Base-by-base conservation (phyloP, 2,797 vertebrate genomes). In the Lycodopsis pacificus region DNA sequence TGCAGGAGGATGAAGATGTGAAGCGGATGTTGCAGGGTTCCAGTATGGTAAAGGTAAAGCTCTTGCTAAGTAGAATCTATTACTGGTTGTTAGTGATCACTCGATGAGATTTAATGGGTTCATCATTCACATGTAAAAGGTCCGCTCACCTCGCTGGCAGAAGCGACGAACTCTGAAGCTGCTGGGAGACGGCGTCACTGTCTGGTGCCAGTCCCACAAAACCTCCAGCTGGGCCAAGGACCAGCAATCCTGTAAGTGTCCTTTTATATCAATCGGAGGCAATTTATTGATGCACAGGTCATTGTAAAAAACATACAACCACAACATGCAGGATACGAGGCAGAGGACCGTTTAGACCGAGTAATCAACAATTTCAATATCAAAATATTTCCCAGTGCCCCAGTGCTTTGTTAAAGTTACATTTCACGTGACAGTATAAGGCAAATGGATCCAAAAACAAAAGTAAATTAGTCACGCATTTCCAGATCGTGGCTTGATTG, bases 1-100 rank as follows among this genome's bases (percentile, higher is more conserved):
- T 98, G 79, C 93, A 95, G 0, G 96, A 98, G 42, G 95, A 99
- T 13, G 96, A 97, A 53, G 95, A 99, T 17, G 91, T 99, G 48
- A 95, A 93, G 79, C 78, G 80, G 88, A 97, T 99, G 97, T 82
- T 98, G 62, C 92, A 87, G 57, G 98, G 98, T 25, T 96, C 97
- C 25, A 91, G 80, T 65, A 95, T 99, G 87, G 86, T 95, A 70
- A 98, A 99, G 90, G 92, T 93, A 86, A 97, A 98, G 83, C 83
- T 86, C 69, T 30, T 17, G 1, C 3, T 32, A 2, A 40, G 17
- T n/a, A 3, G 27, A 2, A 51, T 49, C 22, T 12, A 12, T 4
- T 7, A 22, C 11, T 30, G 17, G 22, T 70, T 6, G 40, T 65
- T 42, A 22, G 53, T 22, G 20, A 59, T 32, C 20, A 10, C 27